A percentile compares a stretch with the other conserved stretches of the same genome.
These are phyloP conservation scores for Porites lutea DNA, from an alignment of 64 coral and sea anemone species.

Conservation along the genomic window DNA sequence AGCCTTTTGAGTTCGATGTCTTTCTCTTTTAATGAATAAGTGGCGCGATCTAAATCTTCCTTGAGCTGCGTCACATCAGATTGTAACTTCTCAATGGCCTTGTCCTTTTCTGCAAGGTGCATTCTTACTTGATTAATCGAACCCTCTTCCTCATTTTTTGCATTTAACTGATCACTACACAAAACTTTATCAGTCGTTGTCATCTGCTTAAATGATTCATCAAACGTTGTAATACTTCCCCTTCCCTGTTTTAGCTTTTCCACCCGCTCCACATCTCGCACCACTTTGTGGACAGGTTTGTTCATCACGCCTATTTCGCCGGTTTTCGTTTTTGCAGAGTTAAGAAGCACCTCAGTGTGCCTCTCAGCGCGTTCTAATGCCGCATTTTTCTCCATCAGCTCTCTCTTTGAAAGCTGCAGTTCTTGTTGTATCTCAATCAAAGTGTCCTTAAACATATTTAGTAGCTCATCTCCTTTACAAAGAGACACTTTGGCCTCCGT, in stretches of 20 bases:
- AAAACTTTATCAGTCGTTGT: not conserved
- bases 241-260: not conserved
- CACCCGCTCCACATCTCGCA: not conserved
- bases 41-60: not conserved
- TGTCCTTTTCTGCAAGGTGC: not conserved
- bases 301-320: not conserved
- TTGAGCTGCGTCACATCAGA: not conserved
- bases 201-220: not conserved
- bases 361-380: not conserved
- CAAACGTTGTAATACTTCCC: not conserved
- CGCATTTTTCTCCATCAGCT: not conserved
- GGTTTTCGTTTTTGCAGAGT: not conserved
- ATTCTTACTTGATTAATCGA: not conserved
- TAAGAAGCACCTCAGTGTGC: not conserved
- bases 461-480: not conserved
- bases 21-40: not conserved
- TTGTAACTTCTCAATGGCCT: not conserved
- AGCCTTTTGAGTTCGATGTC: not conserved
- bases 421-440: not conserved
- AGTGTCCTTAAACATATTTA: not conserved
- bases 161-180: not conserved
- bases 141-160: too few relatives aligned
- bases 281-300: not conserved
- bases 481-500: not conserved
- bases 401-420: not conserved